Evolutionary conservation across 2,113 vertebrate species (phyloP), one percentile per base, ranked within the genome.

Genomic region (Rhombomys opimus): DNA sequence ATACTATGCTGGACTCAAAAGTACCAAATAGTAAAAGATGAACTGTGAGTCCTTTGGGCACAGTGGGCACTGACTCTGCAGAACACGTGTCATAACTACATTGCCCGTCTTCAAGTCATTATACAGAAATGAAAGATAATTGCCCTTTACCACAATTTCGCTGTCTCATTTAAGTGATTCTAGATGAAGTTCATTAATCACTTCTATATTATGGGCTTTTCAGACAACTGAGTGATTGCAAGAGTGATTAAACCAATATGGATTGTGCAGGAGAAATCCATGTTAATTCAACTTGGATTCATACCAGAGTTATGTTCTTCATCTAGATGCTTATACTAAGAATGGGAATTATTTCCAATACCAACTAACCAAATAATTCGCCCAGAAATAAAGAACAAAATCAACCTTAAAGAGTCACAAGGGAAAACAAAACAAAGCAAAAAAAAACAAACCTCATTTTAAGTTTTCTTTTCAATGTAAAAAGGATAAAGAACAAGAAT

Each of bases 101-200:
- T 12, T 89, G 68, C 57, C 41, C 27, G 23, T 84, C 91, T 96
- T 87, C 73, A 95, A 86, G 23, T 68, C 76, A 91, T 95, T 81
- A 41, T 27, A 35, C 4, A 52, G 91, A 89, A 96, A 89, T 75
- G 59, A 96, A 86, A 95, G 70, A 68, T 54, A 87, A 92, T 85
- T 41, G 59, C 57, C 67, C 25, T 84, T 81, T 22, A 54, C 30
- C 59, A 46, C 22, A 82, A 65, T 46, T 27, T 30, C 38, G 87
- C 65, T 35, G 7, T 75, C 82, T 89, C 75, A 80, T 0, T 3
- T 65, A 91, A n/a, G 52, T 89, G 72, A 52, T 30, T 91, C 77
- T 91, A 30, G 57, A 70, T 73, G 61, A 91, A 89, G 46, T 89
- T 80, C 73, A 89, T 93, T 88, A 88, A 93, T 89, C 82, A 80